A percentile compares a stretch with the other conserved stretches of the same genome.
Evolutionary conservation across 2,888 invertebrate species (phyloP).

Genomic region (Hirtodrosophila alboralis): DNA sequence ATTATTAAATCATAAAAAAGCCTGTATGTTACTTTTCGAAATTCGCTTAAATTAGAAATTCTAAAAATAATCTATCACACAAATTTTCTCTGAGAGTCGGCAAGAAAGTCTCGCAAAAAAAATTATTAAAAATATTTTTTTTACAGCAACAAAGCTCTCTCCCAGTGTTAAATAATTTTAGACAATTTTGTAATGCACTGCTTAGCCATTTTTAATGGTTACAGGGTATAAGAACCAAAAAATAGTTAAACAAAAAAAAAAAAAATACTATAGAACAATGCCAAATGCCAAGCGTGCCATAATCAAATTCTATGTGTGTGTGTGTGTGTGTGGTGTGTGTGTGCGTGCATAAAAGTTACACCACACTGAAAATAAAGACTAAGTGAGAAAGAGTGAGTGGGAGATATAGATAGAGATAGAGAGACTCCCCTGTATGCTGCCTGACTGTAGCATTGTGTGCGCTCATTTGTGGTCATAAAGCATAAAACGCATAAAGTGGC

Average conservation of each 20-base stretch:
- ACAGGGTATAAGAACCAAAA: conserved; percentile 18
- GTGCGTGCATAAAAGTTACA: conserved; percentile 58
- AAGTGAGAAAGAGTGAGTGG: background rate
- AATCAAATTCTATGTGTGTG: conserved; percentile 66
- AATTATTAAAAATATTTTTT: too few relatives aligned
- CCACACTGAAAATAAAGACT: conserved; percentile 6
- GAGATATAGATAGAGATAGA: background rate
- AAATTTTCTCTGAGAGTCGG: too few relatives aligned
- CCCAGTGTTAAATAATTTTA: too few relatives aligned
- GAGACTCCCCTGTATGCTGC: conserved; percentile 29
- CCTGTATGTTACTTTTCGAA: too few relatives aligned
- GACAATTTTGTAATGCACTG: too few relatives aligned
- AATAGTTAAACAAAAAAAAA: conserved; percentile 14
- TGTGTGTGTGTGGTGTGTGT: conserved; percentile 14
- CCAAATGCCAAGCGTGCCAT: conserved; percentile 60
- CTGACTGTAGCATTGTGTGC: conserved; percentile 56
- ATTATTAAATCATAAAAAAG: too few relatives aligned
- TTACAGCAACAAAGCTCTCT: too few relatives aligned
- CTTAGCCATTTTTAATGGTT: too few relatives aligned
- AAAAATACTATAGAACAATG: conserved; percentile 15
- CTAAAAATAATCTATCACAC: too few relatives aligned
- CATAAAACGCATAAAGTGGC: conserved; percentile 80
- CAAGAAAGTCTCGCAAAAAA: too few relatives aligned
- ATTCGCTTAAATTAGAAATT: too few relatives aligned
- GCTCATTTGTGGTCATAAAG: conserved; percentile 79